These are phyloP conservation scores for Scaptodrosophila lebanonensis DNA, from an alignment of 1,140 invertebrate species.

Conservation along the genomic window DNA sequence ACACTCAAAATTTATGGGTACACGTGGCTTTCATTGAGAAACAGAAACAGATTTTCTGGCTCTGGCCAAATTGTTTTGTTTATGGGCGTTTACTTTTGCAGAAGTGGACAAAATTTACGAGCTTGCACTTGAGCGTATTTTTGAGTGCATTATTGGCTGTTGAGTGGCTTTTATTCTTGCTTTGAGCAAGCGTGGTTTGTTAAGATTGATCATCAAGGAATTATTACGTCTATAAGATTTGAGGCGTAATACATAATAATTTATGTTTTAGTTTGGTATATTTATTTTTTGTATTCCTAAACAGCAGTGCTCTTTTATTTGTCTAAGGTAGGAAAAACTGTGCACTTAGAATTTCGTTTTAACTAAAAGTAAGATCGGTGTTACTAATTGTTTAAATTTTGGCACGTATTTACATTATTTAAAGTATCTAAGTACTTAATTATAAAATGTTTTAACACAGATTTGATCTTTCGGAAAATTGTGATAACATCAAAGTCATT, in stretches of 20 bases:
- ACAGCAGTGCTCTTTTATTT: too few species aligned
- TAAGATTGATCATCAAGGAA: slow-evolving; percentile 64
- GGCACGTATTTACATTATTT: too few species aligned
- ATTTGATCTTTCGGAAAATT: too few species aligned
- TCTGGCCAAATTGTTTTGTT: slow-evolving; percentile 57
- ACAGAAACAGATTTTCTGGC: slow-evolving; percentile 31
- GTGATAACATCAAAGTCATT: too few species aligned
- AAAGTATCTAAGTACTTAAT: too few species aligned
- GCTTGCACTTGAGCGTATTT: slow-evolving; percentile 33
- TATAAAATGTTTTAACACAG: too few species aligned
- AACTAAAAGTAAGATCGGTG: too few species aligned
- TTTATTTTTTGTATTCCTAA: too few species aligned
- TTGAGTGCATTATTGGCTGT: slow-evolving; percentile 13
- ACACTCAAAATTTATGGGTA: slow-evolving; percentile 52
- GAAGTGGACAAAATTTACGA: slow-evolving; percentile 53
- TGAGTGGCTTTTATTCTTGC: slow-evolving; percentile 12
- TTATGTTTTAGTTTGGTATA: too few species aligned
- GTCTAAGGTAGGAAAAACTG: too few species aligned
- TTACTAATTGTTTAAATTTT: too few species aligned
- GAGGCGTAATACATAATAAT: slow-evolving; percentile 57
- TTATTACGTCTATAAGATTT: slow-evolving; percentile 52
- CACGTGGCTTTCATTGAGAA: slow-evolving; percentile 72
- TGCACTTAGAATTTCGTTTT: too few species aligned
- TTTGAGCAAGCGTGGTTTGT: neutral
- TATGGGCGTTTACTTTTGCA: slow-evolving; percentile 73